Percentiles rank a stretch among this genome's conserved stretches.
Conservation (phyloP, 2,888 invertebrate species). For the Rugalucina vietnamica region DNA sequence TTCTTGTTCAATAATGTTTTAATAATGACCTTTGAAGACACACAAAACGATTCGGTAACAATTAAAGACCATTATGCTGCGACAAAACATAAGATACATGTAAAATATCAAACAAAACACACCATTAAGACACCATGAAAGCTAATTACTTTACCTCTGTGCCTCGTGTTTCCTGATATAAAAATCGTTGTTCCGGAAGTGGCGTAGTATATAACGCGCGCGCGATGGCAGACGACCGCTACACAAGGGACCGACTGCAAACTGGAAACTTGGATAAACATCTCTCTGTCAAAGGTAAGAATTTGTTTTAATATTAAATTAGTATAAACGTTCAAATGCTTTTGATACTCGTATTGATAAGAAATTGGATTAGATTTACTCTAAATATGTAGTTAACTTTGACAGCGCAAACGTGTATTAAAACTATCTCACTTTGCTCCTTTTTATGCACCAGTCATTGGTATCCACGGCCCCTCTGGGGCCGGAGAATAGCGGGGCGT, state of each 20-base stretch:
- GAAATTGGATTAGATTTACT: too few relatives aligned
- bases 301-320: too few relatives aligned
- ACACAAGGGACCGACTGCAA: not conserved
- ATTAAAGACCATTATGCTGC: not conserved
- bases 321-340: too few relatives aligned
- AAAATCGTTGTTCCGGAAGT: not conserved
- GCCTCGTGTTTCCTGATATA: not conserved
- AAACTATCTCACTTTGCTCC: too few relatives aligned
- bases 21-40: not conserved
- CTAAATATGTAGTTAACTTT: too few relatives aligned
- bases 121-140: slow-evolving; percentile 8
- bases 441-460: too few relatives aligned
- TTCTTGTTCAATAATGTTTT: not conserved
- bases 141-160: not conserved
- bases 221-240: not conserved
- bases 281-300: too few relatives aligned
- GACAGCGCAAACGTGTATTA: too few relatives aligned
- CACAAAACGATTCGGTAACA: not conserved
- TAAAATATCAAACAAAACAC: not conserved
- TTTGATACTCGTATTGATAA: too few relatives aligned
- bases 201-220: not conserved
- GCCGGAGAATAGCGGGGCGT: too few relatives aligned
- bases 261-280: not conserved
- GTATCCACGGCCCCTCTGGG: too few relatives aligned
- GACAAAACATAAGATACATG: not conserved